Percentiles rank a stretch among this genome's conserved stretches.
These are phyloP conservation scores for Matsumurasca onukii DNA, from an alignment of 1,140 invertebrate genomes.

Conservation along the genomic window DNA sequence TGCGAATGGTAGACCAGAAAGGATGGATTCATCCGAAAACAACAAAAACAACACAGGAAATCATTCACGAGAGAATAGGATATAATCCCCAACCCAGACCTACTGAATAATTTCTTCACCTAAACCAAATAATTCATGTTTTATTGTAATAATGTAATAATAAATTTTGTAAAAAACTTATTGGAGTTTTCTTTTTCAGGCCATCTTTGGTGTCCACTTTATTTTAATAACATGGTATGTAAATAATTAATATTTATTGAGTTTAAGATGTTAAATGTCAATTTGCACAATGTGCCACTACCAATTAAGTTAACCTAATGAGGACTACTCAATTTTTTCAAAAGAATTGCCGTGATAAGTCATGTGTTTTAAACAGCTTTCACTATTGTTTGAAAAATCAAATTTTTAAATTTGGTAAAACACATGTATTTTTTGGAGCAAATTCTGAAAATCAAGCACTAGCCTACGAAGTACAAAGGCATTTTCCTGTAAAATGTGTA, in stretches of 20 bases:
- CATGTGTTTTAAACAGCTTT: neutral
- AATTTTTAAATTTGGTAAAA: neutral
- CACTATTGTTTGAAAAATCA: neutral
- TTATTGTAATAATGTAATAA: neutral
- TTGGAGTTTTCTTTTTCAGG: slow-evolving; percentile 13
- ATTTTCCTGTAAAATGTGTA: too few relatives aligned
- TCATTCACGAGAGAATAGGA: slow-evolving; percentile 39
- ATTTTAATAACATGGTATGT: slow-evolving; percentile 26
- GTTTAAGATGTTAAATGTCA: too few relatives aligned
- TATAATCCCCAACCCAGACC: slow-evolving; percentile 36
- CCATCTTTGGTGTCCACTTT: slow-evolving; percentile 19
- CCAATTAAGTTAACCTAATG: too few relatives aligned
- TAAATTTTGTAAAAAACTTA: slow-evolving; percentile 1
- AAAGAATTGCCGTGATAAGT: too few relatives aligned
- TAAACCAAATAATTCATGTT: neutral
- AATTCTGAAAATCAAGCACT: too few relatives aligned
- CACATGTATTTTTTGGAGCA: neutral
- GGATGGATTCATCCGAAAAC: slow-evolving; percentile 20
- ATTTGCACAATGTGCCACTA: too few relatives aligned
- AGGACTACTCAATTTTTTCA: neutral
- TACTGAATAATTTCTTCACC: slow-evolving; percentile 16
- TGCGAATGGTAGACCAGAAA: slow-evolving; percentile 25
- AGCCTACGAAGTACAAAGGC: too few relatives aligned
- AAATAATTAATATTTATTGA: neutral
- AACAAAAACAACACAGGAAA: slow-evolving; percentile 34